Evolutionary conservation across 2,888 invertebrate genomes (phyloP).

Genomic region (Chloromyia formosa): DNA sequence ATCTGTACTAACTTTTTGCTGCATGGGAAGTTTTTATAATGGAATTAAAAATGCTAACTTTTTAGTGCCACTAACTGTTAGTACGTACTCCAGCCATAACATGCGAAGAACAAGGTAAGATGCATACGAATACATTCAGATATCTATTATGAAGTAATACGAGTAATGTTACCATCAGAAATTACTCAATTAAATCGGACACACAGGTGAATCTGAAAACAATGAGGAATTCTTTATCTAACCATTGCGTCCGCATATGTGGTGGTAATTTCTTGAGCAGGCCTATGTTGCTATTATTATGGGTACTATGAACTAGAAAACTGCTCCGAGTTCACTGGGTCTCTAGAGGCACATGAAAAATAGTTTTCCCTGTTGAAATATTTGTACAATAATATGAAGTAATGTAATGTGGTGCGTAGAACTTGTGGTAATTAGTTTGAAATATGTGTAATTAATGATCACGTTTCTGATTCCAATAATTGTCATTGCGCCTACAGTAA

Average conservation of each 20-base stretch:
- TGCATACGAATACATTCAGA: background rate
- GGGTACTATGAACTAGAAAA: background rate
- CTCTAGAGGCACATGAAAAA: background rate
- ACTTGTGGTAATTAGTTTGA: background rate
- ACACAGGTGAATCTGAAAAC: conserved; percentile 11
- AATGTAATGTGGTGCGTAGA: background rate
- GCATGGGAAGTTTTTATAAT: too few species aligned
- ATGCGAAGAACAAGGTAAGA: background rate
- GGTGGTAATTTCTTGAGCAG: background rate
- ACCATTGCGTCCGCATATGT: background rate
- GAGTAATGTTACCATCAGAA: background rate
- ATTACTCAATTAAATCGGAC: conserved; percentile 22
- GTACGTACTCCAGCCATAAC: background rate
- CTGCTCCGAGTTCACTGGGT: conserved; percentile 22
- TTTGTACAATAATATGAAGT: too few species aligned
- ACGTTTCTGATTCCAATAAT: too few species aligned
- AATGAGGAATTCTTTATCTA: conserved; percentile 13
- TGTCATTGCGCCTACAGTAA: too few species aligned
- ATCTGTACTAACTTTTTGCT: too few species aligned
- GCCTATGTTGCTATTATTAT: background rate
- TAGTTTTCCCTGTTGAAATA: background rate
- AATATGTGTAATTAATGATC: conserved; percentile 4
- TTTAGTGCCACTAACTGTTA: too few species aligned
- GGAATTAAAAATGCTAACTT: too few species aligned
- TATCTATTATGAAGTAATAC: conserved; percentile 10